Percentiles rank a stretch among this genome's conserved stretches.
Conservation (phyloP, 2,113 vertebrate genomes). For the Oceanodroma tethys region DNA sequence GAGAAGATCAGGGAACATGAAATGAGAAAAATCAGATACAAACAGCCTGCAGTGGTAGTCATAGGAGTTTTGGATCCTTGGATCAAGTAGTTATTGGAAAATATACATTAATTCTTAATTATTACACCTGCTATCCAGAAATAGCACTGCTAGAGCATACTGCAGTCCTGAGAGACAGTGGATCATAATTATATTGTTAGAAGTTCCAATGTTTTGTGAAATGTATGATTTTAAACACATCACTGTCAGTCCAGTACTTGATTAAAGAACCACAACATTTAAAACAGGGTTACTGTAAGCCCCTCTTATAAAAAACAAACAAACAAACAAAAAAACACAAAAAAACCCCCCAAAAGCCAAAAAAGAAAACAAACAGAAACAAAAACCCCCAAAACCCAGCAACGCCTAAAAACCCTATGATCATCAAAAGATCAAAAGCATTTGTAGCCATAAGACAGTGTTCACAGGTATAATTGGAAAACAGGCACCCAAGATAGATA, state of each 20-base stretch:
- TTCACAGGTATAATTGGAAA: background rate
- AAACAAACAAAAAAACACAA: background rate
- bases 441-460: background rate
- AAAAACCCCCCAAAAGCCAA: background rate
- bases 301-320: background rate
- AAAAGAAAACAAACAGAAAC: background rate
- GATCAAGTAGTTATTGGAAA: background rate
- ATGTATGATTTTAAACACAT: background rate
- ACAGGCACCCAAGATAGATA: background rate
- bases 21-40: background rate
- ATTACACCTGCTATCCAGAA: background rate
- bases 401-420: rapidly evolving
- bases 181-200: background rate
- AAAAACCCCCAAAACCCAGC: background rate
- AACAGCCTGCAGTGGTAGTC: background rate
- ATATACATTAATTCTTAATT: background rate
- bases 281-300: background rate
- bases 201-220: background rate
- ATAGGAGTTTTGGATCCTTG: background rate
- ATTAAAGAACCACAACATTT: background rate
- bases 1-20: background rate
- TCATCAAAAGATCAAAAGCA: background rate
- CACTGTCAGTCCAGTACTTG: background rate
- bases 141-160: background rate
- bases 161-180: background rate